Evolutionary conservation across 2,113 vertebrate genomes (phyloP).

Genomic region (Hypocryptadius cinnamomeus): DNA sequence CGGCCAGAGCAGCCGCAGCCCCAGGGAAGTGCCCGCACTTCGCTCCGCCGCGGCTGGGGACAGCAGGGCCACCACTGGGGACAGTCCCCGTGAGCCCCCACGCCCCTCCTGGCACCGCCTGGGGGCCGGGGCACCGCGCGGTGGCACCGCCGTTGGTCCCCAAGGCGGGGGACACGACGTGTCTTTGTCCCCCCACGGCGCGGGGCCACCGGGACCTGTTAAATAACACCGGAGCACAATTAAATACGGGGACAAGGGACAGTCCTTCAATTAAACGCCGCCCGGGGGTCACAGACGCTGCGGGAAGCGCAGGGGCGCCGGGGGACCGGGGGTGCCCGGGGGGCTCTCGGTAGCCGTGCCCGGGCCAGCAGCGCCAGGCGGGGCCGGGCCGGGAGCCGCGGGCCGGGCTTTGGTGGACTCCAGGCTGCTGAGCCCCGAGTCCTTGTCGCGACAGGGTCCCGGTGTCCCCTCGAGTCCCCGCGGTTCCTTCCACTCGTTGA

Average conservation of each 20-base stretch:
- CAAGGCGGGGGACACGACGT: accelerated
- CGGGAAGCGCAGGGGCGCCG: slow-evolving; percentile 75
- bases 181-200: not conserved
- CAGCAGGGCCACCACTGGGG: not conserved
- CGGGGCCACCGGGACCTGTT: not conserved
- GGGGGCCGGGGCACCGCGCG: not conserved
- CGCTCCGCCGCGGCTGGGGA: not conserved
- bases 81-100: not conserved
- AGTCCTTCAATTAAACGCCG: slow-evolving; percentile 10
- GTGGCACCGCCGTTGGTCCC: not conserved
- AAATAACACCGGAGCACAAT: not conserved
- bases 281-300: slow-evolving; percentile 64
- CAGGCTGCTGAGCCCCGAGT: slow-evolving; percentile 75
- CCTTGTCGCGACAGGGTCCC: slow-evolving; percentile 42
- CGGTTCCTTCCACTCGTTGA: slow-evolving; percentile 74
- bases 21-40: slow-evolving; percentile 24
- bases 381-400: not conserved
- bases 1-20: not conserved
- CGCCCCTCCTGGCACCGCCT: not conserved
- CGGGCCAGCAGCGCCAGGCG: not conserved
- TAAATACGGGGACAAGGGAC: not conserved
- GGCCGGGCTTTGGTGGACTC: slow-evolving; percentile 75
- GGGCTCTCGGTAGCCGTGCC: not conserved
- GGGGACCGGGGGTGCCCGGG: not conserved
- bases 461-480: not conserved